Evolutionary conservation across 2,113 vertebrate genomes (phyloP), one percentile per base, ranked within the genome.

Genomic region (Strix uralensis): DNA sequence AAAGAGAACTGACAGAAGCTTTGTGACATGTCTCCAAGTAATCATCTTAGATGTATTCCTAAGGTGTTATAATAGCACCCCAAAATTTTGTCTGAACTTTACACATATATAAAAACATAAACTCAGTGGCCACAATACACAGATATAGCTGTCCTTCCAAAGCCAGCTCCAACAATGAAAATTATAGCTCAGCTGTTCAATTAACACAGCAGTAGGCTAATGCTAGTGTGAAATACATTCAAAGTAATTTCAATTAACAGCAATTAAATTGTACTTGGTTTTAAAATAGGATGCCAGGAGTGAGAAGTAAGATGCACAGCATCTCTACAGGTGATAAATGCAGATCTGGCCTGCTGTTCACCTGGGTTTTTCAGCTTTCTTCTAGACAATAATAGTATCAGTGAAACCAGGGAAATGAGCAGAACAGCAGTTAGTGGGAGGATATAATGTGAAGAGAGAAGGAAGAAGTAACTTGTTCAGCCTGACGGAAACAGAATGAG

Each of bases 191-290:
- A 89, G 81, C 46, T 62, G 13, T 77, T 94, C 36, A 54, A 62
- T 92, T 57, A 86, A 22, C 82, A 90, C 47, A 82, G 81, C 51
- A 57, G 69, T 58, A 66, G 52, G 54, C 34, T 95, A 90, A 94
- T 63, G 15, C 54, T 92, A 20, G 18, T 74, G 40, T 73, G 79
- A 91, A 93, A 80, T 70, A 80, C 21, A 90, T 23, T 79, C 29
- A 29, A 88, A 85, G 63, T 69, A 77, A 92, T 86, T 87, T 90
- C 36, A 88, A 95, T 94, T 88, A 95, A 75, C 38, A 65, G 26
- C 75, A 86, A 94, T 93, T 91, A 93, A 81, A 79, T 74, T 79
- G 20, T 58, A 42, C 46, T 88, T 42, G 17, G 22, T 75, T 84
- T 95, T 77, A 90, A 91, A 81, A 72, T 47, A 79, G 36, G 49